Evolutionary conservation across 2,113 vertebrate species (phyloP), one percentile per base, ranked within the genome.

Genomic region (Lophura nycthemera): DNA sequence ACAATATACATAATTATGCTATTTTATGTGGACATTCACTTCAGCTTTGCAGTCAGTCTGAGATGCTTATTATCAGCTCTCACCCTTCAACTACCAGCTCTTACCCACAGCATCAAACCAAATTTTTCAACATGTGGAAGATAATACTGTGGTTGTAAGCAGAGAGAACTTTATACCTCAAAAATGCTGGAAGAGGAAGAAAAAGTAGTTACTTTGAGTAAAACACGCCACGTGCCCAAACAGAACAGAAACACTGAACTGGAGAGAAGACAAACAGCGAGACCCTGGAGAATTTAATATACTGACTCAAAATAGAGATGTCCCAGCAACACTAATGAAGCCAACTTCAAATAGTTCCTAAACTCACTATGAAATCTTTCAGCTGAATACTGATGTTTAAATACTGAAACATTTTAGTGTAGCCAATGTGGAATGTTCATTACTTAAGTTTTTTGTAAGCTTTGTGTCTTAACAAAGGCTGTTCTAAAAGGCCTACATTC

Each of bases 361-460:
- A 24, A 63, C 43, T 75, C 48, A 76, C 48, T 73, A 36, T 25
- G 20, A 75, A 85, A 17, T 74, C 79, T 56, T 85, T 59, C 92
- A 91, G 42, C 12, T 80, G 45, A 80, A 63, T 85, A 85, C 56
- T 88, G 32, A 80, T 15, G 29, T 21, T 59, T 54, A 63, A 73
- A 61, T 42, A 74, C 38, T 67, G 56, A 67, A 78, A 87, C 64
- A 36, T 83, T 80, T 73, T 11, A 86, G 45, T 74, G 77, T 22
- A 88, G 57, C 59, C 84, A 84, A 57, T 57, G 69, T 69, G 16
- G 64, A 67, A 8, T 16, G 42, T 69, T 70, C 54, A 91, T 48
- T 85, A 50, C 71, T 93, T 81, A 54, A 61, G 54, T 79, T 95
- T 74, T 60, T 77, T 19, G 34, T 86, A 77, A 94, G 30, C 47